Conservation (phyloP, 2,113 vertebrate genomes). For the Benitochromis conjunctus region DNA sequence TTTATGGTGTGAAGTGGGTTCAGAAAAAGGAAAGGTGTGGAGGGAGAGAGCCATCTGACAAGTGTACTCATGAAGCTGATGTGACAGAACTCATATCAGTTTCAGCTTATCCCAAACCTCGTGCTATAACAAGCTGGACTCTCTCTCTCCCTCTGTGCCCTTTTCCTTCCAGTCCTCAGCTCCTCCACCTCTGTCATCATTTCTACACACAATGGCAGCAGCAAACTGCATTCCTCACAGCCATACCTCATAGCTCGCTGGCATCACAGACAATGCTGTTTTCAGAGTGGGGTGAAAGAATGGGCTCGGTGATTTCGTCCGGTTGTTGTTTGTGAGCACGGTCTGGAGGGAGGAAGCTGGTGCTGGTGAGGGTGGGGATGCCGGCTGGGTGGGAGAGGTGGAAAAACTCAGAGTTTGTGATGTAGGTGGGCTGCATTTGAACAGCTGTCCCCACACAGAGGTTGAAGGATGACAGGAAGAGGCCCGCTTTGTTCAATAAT, state of each 20-base stretch:
- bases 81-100: not conserved
- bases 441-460: not conserved
- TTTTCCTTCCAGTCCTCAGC: not conserved
- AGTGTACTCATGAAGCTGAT: not conserved
- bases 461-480: slow-evolving; percentile 28
- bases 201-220: slow-evolving; percentile 15
- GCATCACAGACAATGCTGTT: slow-evolving; percentile 39
- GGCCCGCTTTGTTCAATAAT: not conserved
- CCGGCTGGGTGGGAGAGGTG: not conserved
- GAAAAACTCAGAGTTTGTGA: not conserved
- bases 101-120: not conserved
- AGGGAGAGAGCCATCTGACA: not conserved
- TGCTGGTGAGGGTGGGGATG: not conserved
- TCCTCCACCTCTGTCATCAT: not conserved
- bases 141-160: not conserved
- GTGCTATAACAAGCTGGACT: not conserved
- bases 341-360: not conserved
- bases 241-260: slow-evolving; percentile 30
- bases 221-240: slow-evolving; percentile 21
- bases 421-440: not conserved
- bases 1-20: not conserved
- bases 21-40: not conserved
- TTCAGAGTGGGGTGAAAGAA: slow-evolving; percentile 4
- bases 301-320: not conserved
- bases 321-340: not conserved